phyloP scores from a whole-genome alignment of 2,113 vertebrate genomes.

The Eidolon helvum region DNA sequence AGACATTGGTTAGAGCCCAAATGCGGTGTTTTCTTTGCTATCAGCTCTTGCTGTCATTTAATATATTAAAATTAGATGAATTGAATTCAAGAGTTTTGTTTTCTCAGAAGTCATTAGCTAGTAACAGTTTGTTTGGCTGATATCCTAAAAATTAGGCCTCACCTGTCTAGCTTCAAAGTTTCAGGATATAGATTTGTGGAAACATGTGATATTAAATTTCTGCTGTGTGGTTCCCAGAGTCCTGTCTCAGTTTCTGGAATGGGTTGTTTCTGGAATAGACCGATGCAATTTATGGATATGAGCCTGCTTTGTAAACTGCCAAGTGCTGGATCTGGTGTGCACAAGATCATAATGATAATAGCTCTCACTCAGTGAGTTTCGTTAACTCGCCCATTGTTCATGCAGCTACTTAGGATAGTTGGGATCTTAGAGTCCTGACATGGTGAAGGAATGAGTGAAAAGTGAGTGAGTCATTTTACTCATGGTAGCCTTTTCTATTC shows the following conservation, averaged over 20 bases:
- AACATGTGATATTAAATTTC: neutral
- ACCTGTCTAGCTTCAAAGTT: neutral
- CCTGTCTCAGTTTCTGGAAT: neutral
- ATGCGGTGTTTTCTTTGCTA: neutral
- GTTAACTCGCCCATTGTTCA: neutral
- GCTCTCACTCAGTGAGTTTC: neutral
- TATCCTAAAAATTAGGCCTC: neutral
- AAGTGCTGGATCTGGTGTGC: neutral
- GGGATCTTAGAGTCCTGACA: neutral
- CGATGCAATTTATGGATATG: neutral
- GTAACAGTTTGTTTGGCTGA: neutral
- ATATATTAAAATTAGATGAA: neutral
- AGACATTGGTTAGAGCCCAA: neutral
- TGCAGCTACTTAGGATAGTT: neutral
- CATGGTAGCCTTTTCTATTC: neutral
- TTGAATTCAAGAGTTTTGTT: constrained; percentile 19
- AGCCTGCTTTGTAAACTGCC: neutral
- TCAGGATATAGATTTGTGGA: neutral
- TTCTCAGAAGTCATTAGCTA: constrained; percentile 24
- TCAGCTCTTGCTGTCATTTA: neutral
- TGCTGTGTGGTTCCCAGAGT: neutral
- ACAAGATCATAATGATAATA: neutral
- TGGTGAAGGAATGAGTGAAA: neutral
- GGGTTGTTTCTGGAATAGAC: neutral
- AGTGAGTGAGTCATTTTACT: neutral